These are phyloP conservation scores for Oopsacas minuta DNA, from an alignment of 37 sponge, comb jelly and placozoan species.

Conservation along the genomic window DNA sequence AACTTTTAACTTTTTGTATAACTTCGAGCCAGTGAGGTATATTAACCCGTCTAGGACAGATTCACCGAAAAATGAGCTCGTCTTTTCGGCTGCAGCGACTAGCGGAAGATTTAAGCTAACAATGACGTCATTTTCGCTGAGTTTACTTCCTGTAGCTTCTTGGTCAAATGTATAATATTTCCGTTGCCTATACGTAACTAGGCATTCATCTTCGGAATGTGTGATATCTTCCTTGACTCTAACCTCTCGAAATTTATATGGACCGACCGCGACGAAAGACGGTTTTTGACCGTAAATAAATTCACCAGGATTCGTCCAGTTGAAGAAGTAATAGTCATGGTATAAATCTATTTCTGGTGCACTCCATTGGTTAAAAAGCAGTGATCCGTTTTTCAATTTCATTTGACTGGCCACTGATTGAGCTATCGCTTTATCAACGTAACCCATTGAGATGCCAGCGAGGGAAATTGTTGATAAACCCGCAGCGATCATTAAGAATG, in stretches of 20 bases:
- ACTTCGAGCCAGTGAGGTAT: background rate
- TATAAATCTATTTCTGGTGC: slow-evolving; percentile 11
- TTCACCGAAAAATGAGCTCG: background rate
- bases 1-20: background rate
- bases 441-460: background rate
- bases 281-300: slow-evolving; percentile 11
- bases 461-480: background rate
- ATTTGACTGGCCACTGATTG: slow-evolving; percentile 5
- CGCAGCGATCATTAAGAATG: background rate
- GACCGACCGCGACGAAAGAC: background rate
- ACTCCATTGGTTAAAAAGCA: background rate
- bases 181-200: background rate
- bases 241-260: background rate
- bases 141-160: background rate
- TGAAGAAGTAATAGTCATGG: slow-evolving; percentile 10
- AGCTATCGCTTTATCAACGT: background rate
- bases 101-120: background rate
- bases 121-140: slow-evolving; percentile 12
- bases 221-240: background rate
- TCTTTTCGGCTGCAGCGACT: background rate
- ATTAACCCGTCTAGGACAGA: background rate
- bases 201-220: slow-evolving; percentile 14
- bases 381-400: background rate
- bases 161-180: slow-evolving; percentile 5
- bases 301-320: slow-evolving; percentile 5